Evolutionary conservation across 2,888 invertebrate species (phyloP), one percentile per base, ranked within the genome.

Genomic region (Metallyticus violacea): DNA sequence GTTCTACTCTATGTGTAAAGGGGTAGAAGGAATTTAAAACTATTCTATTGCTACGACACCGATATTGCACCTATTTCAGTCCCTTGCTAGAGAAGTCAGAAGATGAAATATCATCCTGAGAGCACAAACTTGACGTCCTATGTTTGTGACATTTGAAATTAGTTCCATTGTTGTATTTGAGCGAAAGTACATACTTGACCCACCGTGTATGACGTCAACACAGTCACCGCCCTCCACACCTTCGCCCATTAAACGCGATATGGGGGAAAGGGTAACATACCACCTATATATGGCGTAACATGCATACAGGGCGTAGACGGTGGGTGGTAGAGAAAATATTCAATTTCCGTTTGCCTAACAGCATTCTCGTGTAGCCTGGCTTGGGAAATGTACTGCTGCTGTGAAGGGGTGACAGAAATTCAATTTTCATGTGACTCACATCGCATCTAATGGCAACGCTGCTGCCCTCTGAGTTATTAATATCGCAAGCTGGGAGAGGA

Each of bases 331-430:
- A 77, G 85, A 81, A 86, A 82, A 86, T 86, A 86, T 86, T 82
- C 86, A 86, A 86, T 86, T 86, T 86, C 81, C 81, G 81, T 79
- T 79, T 85, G 86, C 86, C 77, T 86, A 86, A 86, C 86, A 86
- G 86, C 86, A 86, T 86, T 86, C 86, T 29, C 86, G 30, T 86
- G 86, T 86, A 82, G 40, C 9, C 62, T 26, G n/a, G 81, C 30
- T 81, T 81, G 30, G 40, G 81, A 81, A 81, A 81, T 25, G 81
- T 30, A 30, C 30, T 25, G 30, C 40, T 15, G 40, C 40, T 62
- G 40, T 62, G 40, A 25, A 30, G 26, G 82, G 82, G 82, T 76
- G 26, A n/a, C 82, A 62, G 82, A 76, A 82, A 76, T 82, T 76
- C 82, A 82, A 76, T 82, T 82, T 82, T 62, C 82, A 76, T 76